A percentile compares a stretch with the other conserved stretches of the same genome.
Evolutionary conservation across 2,888 invertebrate species (phyloP).

Genomic region (Polydrusus tereticollis): DNA sequence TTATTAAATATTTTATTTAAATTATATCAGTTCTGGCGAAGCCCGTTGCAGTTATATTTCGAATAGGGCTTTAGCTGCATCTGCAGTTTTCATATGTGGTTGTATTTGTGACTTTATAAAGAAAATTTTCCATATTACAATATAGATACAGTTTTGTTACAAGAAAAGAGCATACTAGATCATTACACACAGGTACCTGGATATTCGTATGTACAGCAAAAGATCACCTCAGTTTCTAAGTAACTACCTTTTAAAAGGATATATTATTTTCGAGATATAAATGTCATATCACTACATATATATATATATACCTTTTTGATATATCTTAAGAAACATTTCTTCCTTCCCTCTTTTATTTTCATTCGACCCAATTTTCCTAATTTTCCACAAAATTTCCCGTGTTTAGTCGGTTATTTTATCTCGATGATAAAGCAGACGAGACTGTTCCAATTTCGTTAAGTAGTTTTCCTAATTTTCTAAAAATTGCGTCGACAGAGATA

Average conservation of each 20-base stretch:
- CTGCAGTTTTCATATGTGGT: no score
- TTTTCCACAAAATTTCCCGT: conserved; percentile 43
- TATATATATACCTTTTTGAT: not conserved
- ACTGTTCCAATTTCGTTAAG: conserved; percentile 54
- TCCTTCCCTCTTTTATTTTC: conserved; percentile 6
- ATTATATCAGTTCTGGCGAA: no score
- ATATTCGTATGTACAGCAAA: no score
- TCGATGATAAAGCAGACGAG: conserved; percentile 39
- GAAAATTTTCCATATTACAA: no score
- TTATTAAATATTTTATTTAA: no score
- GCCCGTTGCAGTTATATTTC: no score
- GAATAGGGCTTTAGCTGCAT: no score
- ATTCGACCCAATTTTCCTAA: conserved; percentile 28
- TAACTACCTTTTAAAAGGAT: not conserved
- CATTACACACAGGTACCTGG: no score
- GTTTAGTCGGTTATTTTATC: conserved; percentile 45
- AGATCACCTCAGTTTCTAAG: not conserved
- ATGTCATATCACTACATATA: not conserved
- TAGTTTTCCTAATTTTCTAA: conserved; percentile 57
- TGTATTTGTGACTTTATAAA: no score
- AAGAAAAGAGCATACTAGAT: no score
- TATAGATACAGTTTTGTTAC: no score
- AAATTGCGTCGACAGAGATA: conserved; percentile 56
- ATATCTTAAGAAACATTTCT: conserved; percentile 5
- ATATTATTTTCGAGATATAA: conserved; percentile 1